These are phyloP conservation scores for Oophaga pumilio DNA, from an alignment of 2,113 vertebrate genomes.

Conservation along the genomic window DNA sequence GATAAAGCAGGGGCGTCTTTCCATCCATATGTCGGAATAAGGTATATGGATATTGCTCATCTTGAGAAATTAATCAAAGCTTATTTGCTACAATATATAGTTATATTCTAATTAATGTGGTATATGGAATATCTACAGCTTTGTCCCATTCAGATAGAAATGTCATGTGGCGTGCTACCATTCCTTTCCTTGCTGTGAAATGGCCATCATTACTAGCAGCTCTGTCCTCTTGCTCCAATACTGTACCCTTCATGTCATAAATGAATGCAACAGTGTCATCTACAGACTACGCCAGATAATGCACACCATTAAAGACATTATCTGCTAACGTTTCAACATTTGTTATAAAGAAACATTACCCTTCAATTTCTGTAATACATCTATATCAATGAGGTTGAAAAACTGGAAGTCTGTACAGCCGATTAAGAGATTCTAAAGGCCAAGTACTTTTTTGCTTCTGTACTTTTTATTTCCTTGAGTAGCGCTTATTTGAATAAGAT, in stretches of 20 bases:
- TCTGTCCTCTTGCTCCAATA: background rate
- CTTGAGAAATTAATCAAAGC: too few relatives aligned
- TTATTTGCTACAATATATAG: too few relatives aligned
- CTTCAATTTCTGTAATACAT: background rate
- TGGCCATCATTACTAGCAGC: background rate
- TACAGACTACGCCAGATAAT: background rate
- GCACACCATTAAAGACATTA: background rate
- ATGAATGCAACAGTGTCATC: background rate
- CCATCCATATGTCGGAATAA: too few relatives aligned
- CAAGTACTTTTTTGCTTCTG: constrained; percentile 26
- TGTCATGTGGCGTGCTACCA: background rate
- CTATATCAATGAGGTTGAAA: constrained; percentile 12
- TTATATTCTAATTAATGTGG: background rate
- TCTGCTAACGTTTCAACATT: background rate
- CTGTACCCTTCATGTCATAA: background rate
- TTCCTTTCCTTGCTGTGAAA: background rate
- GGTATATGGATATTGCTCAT: too few relatives aligned
- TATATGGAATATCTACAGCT: background rate
- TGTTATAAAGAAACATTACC: background rate
- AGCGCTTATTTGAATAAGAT: constrained; percentile 54
- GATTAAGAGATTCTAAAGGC: background rate
- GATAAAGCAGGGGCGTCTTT: too few relatives aligned
- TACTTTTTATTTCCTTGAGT: constrained; percentile 35
- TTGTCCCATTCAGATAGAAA: background rate
- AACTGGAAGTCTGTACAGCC: background rate